phyloP scores from a whole-genome alignment of 2,797 vertebrate genomes.

The Mastacembelus armatus region DNA sequence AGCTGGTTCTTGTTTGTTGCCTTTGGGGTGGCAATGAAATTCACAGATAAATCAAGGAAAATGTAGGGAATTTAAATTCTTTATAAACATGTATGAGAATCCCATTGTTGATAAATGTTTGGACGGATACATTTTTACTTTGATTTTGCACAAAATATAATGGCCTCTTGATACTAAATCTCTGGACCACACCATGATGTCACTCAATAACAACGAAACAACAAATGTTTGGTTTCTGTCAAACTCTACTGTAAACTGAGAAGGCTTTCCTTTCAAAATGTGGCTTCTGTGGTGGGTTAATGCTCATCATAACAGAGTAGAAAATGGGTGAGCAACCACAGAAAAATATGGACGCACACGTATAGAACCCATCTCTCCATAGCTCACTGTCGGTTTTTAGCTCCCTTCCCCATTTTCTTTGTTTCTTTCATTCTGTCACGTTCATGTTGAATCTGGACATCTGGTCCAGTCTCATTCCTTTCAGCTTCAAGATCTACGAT shows the following conservation, averaged over 20 bases:
- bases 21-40: slow-evolving; percentile 14
- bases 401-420: not conserved
- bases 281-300: slow-evolving; percentile 48
- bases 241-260: slow-evolving; percentile 34
- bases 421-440: slow-evolving; percentile 7
- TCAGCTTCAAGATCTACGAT: slow-evolving; percentile 37
- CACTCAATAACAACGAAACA: slow-evolving; percentile 41
- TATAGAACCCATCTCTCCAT: slow-evolving; percentile 19
- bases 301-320: slow-evolving; percentile 42
- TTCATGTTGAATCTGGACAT: slow-evolving; percentile 24
- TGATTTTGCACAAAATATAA: slow-evolving; percentile 30
- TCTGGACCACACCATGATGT: slow-evolving; percentile 34
- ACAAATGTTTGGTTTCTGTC: slow-evolving; percentile 47
- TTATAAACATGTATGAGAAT: slow-evolving; percentile 20
- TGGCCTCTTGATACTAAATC: slow-evolving; percentile 26
- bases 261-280: slow-evolving; percentile 32
- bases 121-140: slow-evolving; percentile 22
- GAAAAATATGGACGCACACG: slow-evolving; percentile 27
- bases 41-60: slow-evolving; percentile 30
- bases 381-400: slow-evolving; percentile 11
- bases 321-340: slow-evolving; percentile 50
- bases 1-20: slow-evolving; percentile 33
- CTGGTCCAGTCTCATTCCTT: slow-evolving; percentile 30
- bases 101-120: slow-evolving; percentile 2
- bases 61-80: slow-evolving; percentile 25